These are phyloP conservation scores for Coryphaenoides rupestris DNA, from an alignment of 2,113 vertebrate species.

Conservation along the genomic window DNA sequence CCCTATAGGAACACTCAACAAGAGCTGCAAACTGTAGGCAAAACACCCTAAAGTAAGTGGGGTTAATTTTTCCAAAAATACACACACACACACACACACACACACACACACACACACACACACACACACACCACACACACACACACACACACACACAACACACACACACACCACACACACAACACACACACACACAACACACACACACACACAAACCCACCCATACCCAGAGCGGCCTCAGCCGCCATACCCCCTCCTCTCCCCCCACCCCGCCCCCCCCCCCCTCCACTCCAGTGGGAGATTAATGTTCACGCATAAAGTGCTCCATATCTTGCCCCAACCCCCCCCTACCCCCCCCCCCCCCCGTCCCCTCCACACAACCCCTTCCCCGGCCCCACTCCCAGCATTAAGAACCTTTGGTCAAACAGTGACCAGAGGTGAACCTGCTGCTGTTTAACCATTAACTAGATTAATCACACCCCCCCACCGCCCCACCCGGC, in stretches of 20 bases:
- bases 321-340: slow-evolving; percentile 20
- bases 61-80: too few relatives aligned
- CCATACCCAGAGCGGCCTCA: slow-evolving; percentile 4
- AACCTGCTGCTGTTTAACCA: slow-evolving; percentile 65
- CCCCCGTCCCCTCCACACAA: too few relatives aligned
- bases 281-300: slow-evolving; percentile 31
- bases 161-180: slow-evolving; percentile 28
- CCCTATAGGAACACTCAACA: background rate
- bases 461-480: slow-evolving; percentile 71
- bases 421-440: slow-evolving; percentile 70
- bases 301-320: slow-evolving; percentile 47
- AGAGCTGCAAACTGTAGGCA: too few relatives aligned
- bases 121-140: slow-evolving; percentile 5
- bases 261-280: slow-evolving; percentile 31
- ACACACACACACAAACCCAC: slow-evolving; percentile 11
- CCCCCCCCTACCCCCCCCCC: too few relatives aligned
- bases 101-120: slow-evolving; percentile 24
- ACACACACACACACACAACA: slow-evolving; percentile 2
- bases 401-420: slow-evolving; percentile 59
- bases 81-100: background rate
- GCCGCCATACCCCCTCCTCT: slow-evolving; percentile 11
- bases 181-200: slow-evolving; percentile 5
- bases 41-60: too few relatives aligned
- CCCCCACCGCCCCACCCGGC: too few relatives aligned
- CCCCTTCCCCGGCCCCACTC: slow-evolving; percentile 50